Conservation (phyloP, 2,797 vertebrate genomes). For the Benthosema pterotum region DNA sequence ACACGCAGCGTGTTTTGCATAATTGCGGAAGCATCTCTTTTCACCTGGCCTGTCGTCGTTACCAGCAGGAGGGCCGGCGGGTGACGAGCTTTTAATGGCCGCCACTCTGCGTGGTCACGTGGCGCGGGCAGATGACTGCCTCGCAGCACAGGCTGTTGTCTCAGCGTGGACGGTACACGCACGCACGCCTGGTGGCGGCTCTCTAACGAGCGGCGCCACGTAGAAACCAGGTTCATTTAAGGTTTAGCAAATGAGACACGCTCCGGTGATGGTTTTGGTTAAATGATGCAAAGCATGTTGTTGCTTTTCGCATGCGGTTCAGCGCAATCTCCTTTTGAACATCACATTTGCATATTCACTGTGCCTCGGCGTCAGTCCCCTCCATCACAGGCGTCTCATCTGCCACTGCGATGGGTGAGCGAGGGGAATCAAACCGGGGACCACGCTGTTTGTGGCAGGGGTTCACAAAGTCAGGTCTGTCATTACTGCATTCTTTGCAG, state of each 20-base stretch:
- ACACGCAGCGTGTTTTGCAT: constrained; percentile 58
- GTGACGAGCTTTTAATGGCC: constrained; percentile 76
- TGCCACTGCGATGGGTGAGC: too few relatives aligned
- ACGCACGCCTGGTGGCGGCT: constrained; percentile 62
- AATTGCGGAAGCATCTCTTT: constrained; percentile 60
- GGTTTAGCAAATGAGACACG: constrained; percentile 5
- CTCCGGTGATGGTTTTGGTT: constrained; percentile 60
- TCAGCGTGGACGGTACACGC: constrained; percentile 52
- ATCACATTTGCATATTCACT: too few relatives aligned
- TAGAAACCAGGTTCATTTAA: too few relatives aligned
- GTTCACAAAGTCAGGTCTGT: too few relatives aligned
- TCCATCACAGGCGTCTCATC: too few relatives aligned
- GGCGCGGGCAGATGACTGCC: constrained; percentile 63
- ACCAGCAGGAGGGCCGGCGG: constrained; percentile 66
- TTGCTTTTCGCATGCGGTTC: constrained; percentile 24
- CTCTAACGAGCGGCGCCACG: constrained; percentile 59
- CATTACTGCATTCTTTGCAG: too few relatives aligned
- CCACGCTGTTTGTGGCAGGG: too few relatives aligned
- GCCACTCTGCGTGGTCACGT: constrained; percentile 67
- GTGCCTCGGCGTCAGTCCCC: too few relatives aligned
- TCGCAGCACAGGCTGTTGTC: constrained; percentile 67
- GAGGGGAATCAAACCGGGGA: too few relatives aligned
- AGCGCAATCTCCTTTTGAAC: too few relatives aligned
- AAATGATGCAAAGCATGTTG: constrained; percentile 46
- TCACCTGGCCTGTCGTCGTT: constrained; percentile 71